Conservation (phyloP, 2,113 vertebrate genomes). For the Charadrius vociferus region DNA sequence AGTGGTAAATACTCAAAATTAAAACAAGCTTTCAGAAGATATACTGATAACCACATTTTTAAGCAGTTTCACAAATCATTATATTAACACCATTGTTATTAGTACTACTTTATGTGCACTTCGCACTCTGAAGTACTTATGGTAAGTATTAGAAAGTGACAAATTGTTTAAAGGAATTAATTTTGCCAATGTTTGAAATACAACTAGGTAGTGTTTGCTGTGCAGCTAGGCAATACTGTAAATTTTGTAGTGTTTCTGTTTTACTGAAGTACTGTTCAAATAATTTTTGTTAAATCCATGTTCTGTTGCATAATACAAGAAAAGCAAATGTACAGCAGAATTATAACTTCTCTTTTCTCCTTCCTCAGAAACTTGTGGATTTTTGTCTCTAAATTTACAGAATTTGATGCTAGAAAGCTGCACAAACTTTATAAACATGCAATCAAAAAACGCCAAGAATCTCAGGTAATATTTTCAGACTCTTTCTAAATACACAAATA, state of each 20-base stretch:
- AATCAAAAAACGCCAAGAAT: constrained; percentile 97
- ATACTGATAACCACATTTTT: neutral
- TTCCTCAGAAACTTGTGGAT: constrained; percentile 92
- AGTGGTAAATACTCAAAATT: neutral
- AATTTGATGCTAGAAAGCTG: constrained; percentile 97
- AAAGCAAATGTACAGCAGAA: neutral
- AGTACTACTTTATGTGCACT: neutral
- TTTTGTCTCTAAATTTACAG: constrained; percentile 97
- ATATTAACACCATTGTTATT: neutral
- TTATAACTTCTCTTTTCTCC: constrained; percentile 1
- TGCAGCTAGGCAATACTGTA: neutral
- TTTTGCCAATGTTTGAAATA: neutral
- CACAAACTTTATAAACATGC: constrained; percentile 98
- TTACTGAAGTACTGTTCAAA: neutral
- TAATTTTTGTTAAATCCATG: neutral
- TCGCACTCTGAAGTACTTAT: neutral
- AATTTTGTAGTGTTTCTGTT: neutral
- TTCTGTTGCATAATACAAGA: neutral
- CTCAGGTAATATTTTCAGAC: constrained; percentile 80
- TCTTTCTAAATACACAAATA: neutral
- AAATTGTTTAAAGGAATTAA: neutral
- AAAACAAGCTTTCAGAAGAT: neutral
- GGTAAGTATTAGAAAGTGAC: neutral
- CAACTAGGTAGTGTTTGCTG: neutral
- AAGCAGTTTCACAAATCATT: neutral